Percentiles rank a stretch among this genome's conserved stretches.
Conservation (phyloP, 2,113 vertebrate genomes). For the Hymenochirus boettgeri region DNA sequence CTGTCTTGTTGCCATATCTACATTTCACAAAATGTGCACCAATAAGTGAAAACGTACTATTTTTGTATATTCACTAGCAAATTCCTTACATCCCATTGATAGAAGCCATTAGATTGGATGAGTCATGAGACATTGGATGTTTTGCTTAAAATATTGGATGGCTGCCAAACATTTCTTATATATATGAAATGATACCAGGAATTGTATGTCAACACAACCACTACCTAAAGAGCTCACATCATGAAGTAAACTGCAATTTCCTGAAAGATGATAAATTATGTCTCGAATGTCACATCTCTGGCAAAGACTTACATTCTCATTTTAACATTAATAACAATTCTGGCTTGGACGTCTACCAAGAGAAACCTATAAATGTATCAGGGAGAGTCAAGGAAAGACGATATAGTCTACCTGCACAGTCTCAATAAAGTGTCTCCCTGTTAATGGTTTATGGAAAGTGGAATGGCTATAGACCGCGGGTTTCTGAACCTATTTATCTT, state of each 20-base stretch:
- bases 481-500: too few species aligned
- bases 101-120: too few species aligned
- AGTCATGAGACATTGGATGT: too few species aligned
- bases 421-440: not conserved
- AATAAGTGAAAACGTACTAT: too few species aligned
- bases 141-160: not conserved
- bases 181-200: not conserved
- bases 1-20: too few species aligned
- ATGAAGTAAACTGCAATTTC: conserved; percentile 9
- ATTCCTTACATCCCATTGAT: too few species aligned
- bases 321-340: conserved; percentile 14
- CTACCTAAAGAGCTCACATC: conserved; percentile 1
- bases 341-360: conserved; percentile 6
- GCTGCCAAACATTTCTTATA: not conserved
- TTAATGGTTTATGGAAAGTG: not conserved
- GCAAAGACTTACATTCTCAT: conserved; percentile 5
- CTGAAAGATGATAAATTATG: conserved; percentile 21
- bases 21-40: too few species aligned
- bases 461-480: not conserved
- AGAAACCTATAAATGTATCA: conserved; percentile 5
- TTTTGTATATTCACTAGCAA: too few species aligned
- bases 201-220: not conserved
- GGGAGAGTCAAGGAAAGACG: conserved; percentile 2
- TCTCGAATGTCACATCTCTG: conserved; percentile 13
- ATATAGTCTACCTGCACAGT: conserved; percentile 12